Evolutionary conservation across 2,888 invertebrate genomes (phyloP), one percentile per base, ranked within the genome.

Genomic region (Minunthozetes semirufus): DNA sequence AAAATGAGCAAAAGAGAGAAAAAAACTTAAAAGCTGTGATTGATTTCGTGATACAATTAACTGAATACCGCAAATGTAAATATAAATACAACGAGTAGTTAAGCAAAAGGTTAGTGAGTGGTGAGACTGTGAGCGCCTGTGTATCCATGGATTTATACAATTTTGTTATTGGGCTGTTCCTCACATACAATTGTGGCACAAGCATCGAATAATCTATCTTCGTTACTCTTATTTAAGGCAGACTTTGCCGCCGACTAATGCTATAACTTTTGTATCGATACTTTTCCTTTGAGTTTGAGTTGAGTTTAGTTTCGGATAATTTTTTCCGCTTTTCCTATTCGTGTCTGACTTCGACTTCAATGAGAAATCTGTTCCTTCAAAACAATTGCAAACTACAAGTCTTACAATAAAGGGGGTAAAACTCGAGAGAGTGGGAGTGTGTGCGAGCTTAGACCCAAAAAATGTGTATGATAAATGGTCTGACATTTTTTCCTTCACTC

Each of bases 61-160:
- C 56, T 56, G 17, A 25, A 56, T 56, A 56, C 56, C 56, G 25
- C 56, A 56, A 56, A 56, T 56, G 56, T 56, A 56, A 56, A 56
- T 56, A 56, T 56, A 56, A 56, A 56, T 56, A 56, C 17, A n/a
- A 48, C 15, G 48, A 48, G 13, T 17, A 48, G 48, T 48, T 48
- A 48, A 33, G 33, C 33, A 33, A 6, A 33, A 33, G 33, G 33
- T 33, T 33, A 33, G 33, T 33, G 48, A 48, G 48, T 48, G n/a
- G 48, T 17, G 17, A 9, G 48, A 48, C 15, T 17, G 8, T 3
- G 9, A 48, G 15, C 13, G 48, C 13, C 15, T 9, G 42, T 48
- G 17, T 48, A 48, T 17, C 15, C 13, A 48, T 19, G 56, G 56
- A 56, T 19, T 56, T 19, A 56, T 56, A 11, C 56, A 56, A 17